A percentile compares a stretch with the other conserved stretches of the same genome.
Conservation (phyloP, 2,797 vertebrate species). For the Bovichtus variegatus region DNA sequence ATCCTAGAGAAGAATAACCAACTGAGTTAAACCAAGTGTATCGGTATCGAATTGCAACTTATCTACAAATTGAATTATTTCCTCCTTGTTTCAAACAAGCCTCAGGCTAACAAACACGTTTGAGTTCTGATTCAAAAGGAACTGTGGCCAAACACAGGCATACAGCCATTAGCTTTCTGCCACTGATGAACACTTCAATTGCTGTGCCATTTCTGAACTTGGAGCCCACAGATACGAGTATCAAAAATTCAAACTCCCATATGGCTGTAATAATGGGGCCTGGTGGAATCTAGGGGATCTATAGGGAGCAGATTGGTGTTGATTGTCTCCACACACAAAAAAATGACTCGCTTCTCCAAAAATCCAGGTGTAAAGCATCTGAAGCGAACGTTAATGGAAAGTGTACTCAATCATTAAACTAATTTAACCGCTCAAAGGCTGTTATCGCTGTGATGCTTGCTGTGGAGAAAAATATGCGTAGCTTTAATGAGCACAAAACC, state of each 20-base stretch:
- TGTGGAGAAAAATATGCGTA: conserved; percentile 13
- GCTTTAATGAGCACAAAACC: conserved; percentile 41
- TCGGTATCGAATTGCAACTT: conserved; percentile 6
- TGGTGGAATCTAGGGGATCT: conserved; percentile 15
- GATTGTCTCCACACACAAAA: conserved; percentile 24
- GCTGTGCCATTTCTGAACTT: conserved; percentile 34
- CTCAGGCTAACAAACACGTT: conserved; percentile 25
- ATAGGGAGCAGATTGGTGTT: conserved; percentile 13
- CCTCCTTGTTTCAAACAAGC: conserved; percentile 29
- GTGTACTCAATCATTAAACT: conserved; percentile 15
- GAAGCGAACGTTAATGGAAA: conserved; percentile 15
- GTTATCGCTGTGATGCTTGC: conserved; percentile 6
- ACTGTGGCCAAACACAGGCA: conserved; percentile 28
- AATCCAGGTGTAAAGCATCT: conserved; percentile 21
- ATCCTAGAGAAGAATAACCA: not conserved
- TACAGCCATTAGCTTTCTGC: conserved; percentile 38
- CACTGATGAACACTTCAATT: conserved; percentile 24
- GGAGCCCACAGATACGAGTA: conserved; percentile 4
- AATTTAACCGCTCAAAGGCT: conserved; percentile 16
- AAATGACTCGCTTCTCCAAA: conserved; percentile 31
- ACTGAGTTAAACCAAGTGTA: not conserved
- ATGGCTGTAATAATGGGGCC: conserved; percentile 25
- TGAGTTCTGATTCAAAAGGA: conserved; percentile 36
- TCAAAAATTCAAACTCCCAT: conserved; percentile 34
- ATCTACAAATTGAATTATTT: conserved; percentile 13